Evolutionary conservation across 2,113 vertebrate species (phyloP), one percentile per base, ranked within the genome.

Genomic region (Laterallus jamaicensis): DNA sequence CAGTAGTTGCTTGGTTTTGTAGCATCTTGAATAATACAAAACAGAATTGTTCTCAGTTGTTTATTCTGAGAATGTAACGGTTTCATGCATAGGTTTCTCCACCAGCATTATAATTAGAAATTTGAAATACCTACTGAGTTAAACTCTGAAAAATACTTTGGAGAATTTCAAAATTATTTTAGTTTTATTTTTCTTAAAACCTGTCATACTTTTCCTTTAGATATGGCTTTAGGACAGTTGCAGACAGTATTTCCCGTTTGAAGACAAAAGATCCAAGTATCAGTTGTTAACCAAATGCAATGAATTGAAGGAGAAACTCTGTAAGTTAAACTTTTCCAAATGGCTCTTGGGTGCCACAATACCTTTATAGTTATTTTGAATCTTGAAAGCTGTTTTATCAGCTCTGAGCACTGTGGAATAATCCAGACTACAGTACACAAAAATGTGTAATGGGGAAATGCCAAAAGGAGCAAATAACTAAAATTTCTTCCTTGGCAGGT

Each of bases 361-460:
- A 17, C 15, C 29, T 92, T 70, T 68, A 19, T 52, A 68, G 15
- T 42, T 79, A 60, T 64, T 50, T 75, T 29, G 21, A 25, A 29
- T 66, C 52, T 59, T 77, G 29, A 73, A 82, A 85, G 24, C 8
- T 82, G 5, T 58, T 78, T 49, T 54, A 67, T 14, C 50, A 93
- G 8, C 31, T 66, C 47, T 74, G 56, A 87, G n/a, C 14, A 8
- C 32, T 60, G 9, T 64, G 39, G 32, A 24, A n/a, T 55, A 63
- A 78, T 78, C 32, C 47, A n/a, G 35, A 76, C 15, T 31, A 20
- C 16, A 32, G 19, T 29, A 66, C 1, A 5, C 25, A 49, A 15
- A 66, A 37, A 54, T 37, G 12, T 1, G 2, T 26, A 20, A 10
- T 0, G 8, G 5, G 4, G 5, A 37, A 60, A 71, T 25, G 67